Evolutionary conservation across 30 jellyfish, hydroid and myxozoan genomes (phyloP).

Genomic region (Sanderia malayensis): DNA sequence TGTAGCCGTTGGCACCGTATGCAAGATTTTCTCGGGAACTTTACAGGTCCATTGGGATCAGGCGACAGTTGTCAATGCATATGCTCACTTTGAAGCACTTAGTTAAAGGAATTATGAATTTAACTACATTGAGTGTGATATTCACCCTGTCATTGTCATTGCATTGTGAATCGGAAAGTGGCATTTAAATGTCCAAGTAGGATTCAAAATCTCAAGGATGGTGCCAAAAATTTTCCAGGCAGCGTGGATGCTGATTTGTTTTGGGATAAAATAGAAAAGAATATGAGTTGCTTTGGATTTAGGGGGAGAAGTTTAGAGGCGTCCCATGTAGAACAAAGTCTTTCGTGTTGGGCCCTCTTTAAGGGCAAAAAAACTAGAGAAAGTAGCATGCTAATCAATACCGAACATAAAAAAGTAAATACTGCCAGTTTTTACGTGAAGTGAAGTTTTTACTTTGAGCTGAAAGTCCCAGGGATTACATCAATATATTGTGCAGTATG

Average conservation of each 20-base stretch:
- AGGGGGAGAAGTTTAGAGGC: not conserved
- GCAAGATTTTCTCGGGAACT: not conserved
- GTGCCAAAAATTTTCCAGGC: not conserved
- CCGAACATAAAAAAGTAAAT: slow-evolving; percentile 35
- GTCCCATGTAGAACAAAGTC: slow-evolving; percentile 17
- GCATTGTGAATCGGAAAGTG: slow-evolving; percentile 48
- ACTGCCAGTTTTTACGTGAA: slow-evolving; percentile 12
- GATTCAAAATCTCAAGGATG: not conserved
- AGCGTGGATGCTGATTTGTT: slow-evolving; percentile 29
- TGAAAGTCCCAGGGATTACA: no score
- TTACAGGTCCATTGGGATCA: no score
- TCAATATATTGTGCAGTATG: not conserved
- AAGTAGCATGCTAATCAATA: slow-evolving; percentile 11
- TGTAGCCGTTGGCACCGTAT: not conserved
- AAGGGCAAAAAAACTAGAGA: slow-evolving; percentile 28
- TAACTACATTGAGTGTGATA: slow-evolving; percentile 13
- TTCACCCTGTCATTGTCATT: slow-evolving; percentile 14
- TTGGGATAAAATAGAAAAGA: slow-evolving; percentile 43
- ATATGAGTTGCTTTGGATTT: slow-evolving; percentile 19
- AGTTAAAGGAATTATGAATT: slow-evolving; percentile 19
- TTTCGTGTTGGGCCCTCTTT: slow-evolving; percentile 55
- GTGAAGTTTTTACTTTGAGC: slow-evolving; percentile 32
- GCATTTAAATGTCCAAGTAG: slow-evolving; percentile 26
- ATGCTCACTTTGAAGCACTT: slow-evolving; percentile 29
- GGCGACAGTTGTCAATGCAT: slow-evolving; percentile 33